Evolutionary conservation across 2,888 invertebrate species (phyloP).

Genomic region (Leptinotarsa haldemani): DNA sequence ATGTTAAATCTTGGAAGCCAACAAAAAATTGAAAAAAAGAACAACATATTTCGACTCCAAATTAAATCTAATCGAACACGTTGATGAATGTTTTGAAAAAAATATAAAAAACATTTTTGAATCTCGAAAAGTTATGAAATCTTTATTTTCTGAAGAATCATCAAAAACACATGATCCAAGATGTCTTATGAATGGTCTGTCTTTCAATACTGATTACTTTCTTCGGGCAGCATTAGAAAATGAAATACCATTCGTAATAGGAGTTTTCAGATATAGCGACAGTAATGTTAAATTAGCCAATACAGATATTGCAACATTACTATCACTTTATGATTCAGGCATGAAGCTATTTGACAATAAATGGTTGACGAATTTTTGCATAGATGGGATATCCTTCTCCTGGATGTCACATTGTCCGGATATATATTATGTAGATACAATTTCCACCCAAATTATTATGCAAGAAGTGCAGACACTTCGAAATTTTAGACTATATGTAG

Average conservation of each 20-base stretch:
- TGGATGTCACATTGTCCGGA: not conserved
- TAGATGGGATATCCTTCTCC: not conserved
- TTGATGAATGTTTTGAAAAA: not conserved
- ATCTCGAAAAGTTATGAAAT: not conserved
- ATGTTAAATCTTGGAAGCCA: not conserved
- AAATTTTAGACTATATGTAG: not conserved
- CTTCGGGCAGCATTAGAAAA: not conserved
- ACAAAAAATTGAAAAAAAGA: not conserved
- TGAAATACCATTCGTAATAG: not conserved
- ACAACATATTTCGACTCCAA: not conserved
- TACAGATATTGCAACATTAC: not conserved
- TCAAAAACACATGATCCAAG: not conserved
- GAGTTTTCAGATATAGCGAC: not conserved
- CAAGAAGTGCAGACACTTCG: not conserved
- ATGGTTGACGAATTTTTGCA: not conserved
- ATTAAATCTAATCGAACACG: not conserved
- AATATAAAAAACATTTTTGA: not conserved
- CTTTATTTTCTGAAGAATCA: not conserved
- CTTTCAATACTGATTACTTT: not conserved
- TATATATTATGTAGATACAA: not conserved
- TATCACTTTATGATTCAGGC: not conserved
- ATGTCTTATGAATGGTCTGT: not conserved
- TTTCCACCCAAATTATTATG: not conserved
- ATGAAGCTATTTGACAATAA: not conserved
- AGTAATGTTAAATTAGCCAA: not conserved